These are phyloP conservation scores for Spinus olivaceus DNA, from an alignment of 2,797 vertebrate species.

Conservation along the genomic window DNA sequence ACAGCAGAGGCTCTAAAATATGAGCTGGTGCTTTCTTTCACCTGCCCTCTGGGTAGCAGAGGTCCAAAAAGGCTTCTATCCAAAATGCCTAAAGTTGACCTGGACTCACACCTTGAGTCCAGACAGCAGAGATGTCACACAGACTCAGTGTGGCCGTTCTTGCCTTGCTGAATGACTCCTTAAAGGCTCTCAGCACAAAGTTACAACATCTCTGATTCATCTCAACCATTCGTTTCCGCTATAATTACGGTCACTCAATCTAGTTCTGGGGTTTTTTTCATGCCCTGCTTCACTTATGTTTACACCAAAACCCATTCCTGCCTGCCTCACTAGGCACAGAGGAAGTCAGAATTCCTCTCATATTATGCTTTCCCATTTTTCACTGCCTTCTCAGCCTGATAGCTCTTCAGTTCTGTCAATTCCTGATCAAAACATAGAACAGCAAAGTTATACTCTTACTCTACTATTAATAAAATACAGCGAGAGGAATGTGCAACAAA, in stretches of 20 bases:
- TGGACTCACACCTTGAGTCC: background rate
- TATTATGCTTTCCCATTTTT: background rate
- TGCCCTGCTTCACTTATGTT: background rate
- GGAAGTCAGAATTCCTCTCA: background rate
- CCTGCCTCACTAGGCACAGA: background rate
- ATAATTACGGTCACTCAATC: background rate
- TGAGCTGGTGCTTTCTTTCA: background rate
- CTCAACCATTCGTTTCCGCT: background rate
- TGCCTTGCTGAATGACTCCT: background rate
- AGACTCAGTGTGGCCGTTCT: background rate
- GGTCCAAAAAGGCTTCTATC: background rate
- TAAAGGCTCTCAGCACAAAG: background rate
- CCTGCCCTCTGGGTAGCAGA: background rate
- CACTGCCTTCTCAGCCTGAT: background rate
- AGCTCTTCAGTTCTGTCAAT: background rate
- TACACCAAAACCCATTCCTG: slow-evolving; percentile 1
- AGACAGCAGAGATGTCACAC: background rate
- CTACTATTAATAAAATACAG: background rate
- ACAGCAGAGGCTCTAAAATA: background rate
- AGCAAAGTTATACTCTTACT: background rate
- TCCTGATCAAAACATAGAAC: background rate
- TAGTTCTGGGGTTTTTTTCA: background rate
- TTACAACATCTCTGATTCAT: background rate
- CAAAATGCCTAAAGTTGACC: background rate
- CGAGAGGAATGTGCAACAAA: background rate